Evolutionary conservation across 2,888 invertebrate genomes (phyloP), one percentile per base, ranked within the genome.

Genomic region (Apotomis turbidana): DNA sequence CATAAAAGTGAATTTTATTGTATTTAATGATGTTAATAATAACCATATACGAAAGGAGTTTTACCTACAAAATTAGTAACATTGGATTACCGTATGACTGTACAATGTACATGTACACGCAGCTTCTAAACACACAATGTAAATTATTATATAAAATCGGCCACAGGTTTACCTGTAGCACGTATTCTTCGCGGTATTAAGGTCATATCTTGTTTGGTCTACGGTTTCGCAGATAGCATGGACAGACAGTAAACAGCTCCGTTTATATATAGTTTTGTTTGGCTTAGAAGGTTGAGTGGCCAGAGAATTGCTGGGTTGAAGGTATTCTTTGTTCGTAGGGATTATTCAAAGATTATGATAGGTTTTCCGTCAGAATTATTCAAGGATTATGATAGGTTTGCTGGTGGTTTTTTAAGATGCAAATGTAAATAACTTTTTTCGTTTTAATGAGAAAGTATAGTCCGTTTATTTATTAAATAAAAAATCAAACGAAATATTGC

Each of bases 171-270:
- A 61, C 60, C 54, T 61, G 66, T 60, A 44, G 36, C 49, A n/a
- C 49, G 8, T 36, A 67, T 58, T 57, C 41, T 71, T 71, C 46
- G 54, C 54, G 13, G 68, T 68, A 72, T 78, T 74, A 69, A 73
- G 64, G 73, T 74, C 70, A 74, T 78, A 71, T 70, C 70, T 80
- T 79, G 82, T 85, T 82, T 80, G 81, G 82, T 80, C 78, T 83
- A 84, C 79, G 77, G 80, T 81, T 81, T 83, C 78, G 83, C 84
- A 83, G 84, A 82, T 71, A 71, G 75, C 79, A 82, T 76, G 66
- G 83, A 88, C 81, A 73, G 88, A 88, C 81, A 82, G 78, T 81
- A 87, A 84, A 76, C 89, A 88, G 88, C 78, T 15, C 58, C 52
- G 68, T 62, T 68, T 68, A 74, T 71, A 74, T 71, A 67, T 68